These are phyloP conservation scores for Labroides dimidiatus DNA, from an alignment of 2,797 vertebrate genomes.

Conservation along the genomic window DNA sequence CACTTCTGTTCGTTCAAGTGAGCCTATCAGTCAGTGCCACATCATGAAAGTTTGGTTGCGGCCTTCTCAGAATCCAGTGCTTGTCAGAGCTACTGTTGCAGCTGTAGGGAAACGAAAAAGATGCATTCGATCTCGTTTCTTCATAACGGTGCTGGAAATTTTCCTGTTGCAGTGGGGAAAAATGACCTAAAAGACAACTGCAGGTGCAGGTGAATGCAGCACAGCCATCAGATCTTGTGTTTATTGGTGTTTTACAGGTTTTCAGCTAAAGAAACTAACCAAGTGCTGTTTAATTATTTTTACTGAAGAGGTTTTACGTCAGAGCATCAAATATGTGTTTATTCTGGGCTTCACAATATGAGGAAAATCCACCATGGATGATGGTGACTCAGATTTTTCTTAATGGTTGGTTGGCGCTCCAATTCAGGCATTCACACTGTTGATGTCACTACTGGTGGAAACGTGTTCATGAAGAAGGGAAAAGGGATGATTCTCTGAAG, in stretches of 20 bases:
- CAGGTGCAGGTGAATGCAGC: constrained; percentile 47
- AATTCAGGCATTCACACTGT: constrained; percentile 67
- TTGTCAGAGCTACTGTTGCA: constrained; percentile 20
- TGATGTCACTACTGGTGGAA: constrained; percentile 74
- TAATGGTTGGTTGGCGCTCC: constrained; percentile 63
- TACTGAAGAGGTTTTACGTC: constrained; percentile 59
- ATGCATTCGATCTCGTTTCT: neutral
- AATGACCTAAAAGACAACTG: constrained; percentile 68
- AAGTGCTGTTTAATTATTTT: constrained; percentile 51
- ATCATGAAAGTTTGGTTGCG: too few relatives aligned
- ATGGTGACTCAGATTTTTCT: constrained; percentile 69
- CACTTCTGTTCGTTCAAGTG: too few relatives aligned
- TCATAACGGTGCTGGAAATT: neutral
- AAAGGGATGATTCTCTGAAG: neutral
- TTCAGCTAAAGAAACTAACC: constrained; percentile 40
- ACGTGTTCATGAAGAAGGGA: constrained; percentile 43
- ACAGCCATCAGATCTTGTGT: constrained; percentile 24
- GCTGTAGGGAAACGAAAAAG: constrained; percentile 9
- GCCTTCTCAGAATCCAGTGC: constrained; percentile 77
- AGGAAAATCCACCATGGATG: constrained; percentile 36
- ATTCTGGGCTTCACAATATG: constrained; percentile 44
- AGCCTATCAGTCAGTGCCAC: too few relatives aligned
- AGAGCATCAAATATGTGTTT: constrained; percentile 51
- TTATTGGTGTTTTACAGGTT: constrained; percentile 59
- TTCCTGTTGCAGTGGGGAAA: neutral